Evolutionary conservation across 2,113 vertebrate species (phyloP).

Genomic region (Leucopternis melanops): DNA sequence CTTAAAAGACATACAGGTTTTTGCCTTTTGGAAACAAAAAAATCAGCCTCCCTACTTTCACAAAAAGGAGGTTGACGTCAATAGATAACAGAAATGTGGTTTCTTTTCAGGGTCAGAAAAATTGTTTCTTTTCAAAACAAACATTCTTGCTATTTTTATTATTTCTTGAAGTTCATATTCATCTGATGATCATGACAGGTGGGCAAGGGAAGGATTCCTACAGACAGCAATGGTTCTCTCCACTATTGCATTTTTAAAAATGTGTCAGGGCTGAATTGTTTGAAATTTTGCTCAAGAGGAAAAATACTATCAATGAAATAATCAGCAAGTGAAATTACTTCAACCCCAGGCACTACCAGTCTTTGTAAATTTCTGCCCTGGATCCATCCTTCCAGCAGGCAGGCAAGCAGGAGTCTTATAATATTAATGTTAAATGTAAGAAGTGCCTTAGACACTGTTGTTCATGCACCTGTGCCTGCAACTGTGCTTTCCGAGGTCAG

Average conservation of each 20-base stretch:
- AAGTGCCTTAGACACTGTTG: not conserved
- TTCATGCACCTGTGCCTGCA: not conserved
- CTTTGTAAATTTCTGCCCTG: not conserved
- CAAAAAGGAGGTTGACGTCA: not conserved
- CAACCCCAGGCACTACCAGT: not conserved
- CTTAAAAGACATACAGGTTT: not conserved
- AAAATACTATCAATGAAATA: not conserved
- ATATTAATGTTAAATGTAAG: not conserved
- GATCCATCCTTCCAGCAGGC: not conserved
- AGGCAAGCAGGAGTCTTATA: not conserved
- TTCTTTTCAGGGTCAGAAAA: not conserved
- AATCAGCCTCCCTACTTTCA: not conserved
- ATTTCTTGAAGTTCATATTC: not conserved
- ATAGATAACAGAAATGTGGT: not conserved
- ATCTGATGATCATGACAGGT: not conserved
- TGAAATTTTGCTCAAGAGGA: not conserved
- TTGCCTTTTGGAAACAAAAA: not conserved
- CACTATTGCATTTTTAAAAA: not conserved
- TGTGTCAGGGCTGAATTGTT: not conserved
- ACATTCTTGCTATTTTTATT: not conserved
- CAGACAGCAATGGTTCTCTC: not conserved
- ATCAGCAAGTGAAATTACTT: slow-evolving; percentile 14
- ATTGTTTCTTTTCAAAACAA: not conserved
- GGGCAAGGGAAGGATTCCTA: not conserved
- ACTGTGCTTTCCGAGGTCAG: not conserved